These are phyloP conservation scores for Acanthosepion lycidas DNA, from an alignment of 2,888 invertebrate species.

Conservation along the genomic window DNA sequence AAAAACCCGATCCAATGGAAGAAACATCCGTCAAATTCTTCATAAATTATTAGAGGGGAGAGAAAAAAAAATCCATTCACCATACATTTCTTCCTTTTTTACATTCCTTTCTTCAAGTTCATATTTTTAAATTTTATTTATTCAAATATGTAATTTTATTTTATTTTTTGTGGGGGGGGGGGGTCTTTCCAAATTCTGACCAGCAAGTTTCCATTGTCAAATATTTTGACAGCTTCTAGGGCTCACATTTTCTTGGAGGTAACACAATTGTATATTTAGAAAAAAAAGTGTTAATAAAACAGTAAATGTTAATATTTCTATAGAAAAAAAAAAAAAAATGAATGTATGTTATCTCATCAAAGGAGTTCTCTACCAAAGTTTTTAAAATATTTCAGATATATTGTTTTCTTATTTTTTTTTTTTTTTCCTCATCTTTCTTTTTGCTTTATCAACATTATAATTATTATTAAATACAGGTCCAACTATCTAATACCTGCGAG, in stretches of 20 bases:
- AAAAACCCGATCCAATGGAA: constrained; percentile 4
- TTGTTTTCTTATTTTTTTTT: background rate
- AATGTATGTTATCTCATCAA: background rate
- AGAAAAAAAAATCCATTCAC: background rate
- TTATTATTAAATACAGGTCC: background rate
- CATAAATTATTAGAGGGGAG: background rate
- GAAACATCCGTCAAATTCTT: background rate
- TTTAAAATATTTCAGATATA: background rate
- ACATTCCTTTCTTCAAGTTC: background rate
- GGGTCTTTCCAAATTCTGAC: background rate
- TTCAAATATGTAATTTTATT: background rate
- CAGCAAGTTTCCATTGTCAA: background rate
- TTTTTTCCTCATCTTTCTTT: background rate
- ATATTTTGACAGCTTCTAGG: background rate
- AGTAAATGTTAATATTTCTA: background rate
- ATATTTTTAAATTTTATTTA: background rate
- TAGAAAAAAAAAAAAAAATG: background rate
- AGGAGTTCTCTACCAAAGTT: background rate
- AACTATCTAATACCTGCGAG: constrained; percentile 15
- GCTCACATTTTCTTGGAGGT: background rate
- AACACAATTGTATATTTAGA: background rate
- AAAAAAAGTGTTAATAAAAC: background rate
- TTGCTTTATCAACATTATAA: background rate
- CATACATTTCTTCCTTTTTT: background rate
- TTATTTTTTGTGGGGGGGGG: background rate